These are phyloP conservation scores for Eremobia ochroleuca DNA, from an alignment of 2,888 invertebrate species.

Conservation along the genomic window DNA sequence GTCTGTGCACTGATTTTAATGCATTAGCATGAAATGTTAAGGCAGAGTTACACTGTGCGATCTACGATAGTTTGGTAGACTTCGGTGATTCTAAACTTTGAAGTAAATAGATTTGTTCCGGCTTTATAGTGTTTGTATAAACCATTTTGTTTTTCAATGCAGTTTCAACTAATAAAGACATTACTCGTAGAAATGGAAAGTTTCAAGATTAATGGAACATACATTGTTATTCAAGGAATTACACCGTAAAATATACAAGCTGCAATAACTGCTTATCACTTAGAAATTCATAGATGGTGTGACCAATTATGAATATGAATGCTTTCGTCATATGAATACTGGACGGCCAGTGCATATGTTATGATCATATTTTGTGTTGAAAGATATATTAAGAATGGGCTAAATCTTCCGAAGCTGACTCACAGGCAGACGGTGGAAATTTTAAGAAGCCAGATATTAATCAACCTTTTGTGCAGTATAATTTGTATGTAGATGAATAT, in stretches of 20 bases:
- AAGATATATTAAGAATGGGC: conserved; percentile 25
- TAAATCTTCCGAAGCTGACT: conserved; percentile 40
- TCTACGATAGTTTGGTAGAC: background rate
- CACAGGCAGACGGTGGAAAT: conserved; percentile 27
- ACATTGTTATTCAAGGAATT: conserved; percentile 13
- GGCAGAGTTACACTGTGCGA: background rate
- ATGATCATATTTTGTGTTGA: conserved; percentile 16
- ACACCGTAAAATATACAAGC: conserved; percentile 22
- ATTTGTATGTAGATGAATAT: conserved; percentile 9
- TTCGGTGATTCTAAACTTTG: background rate
- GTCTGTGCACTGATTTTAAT: conserved; percentile 40
- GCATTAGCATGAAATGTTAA: conserved; percentile 25
- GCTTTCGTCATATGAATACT: conserved; percentile 27
- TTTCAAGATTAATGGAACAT: no score
- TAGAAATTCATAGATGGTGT: conserved; percentile 34
- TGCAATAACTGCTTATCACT: conserved; percentile 33
- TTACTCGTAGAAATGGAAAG: conserved; percentile 7
- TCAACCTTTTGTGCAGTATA: conserved; percentile 26
- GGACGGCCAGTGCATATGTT: conserved; percentile 12
- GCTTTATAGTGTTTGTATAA: background rate
- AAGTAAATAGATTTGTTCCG: background rate
- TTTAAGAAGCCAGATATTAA: conserved; percentile 22
- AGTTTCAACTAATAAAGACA: background rate
- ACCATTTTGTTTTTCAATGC: background rate
- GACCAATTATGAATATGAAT: conserved; percentile 32